Evolutionary conservation across 2,113 vertebrate species (phyloP).

Genomic region (Bombycilla garrulus): DNA sequence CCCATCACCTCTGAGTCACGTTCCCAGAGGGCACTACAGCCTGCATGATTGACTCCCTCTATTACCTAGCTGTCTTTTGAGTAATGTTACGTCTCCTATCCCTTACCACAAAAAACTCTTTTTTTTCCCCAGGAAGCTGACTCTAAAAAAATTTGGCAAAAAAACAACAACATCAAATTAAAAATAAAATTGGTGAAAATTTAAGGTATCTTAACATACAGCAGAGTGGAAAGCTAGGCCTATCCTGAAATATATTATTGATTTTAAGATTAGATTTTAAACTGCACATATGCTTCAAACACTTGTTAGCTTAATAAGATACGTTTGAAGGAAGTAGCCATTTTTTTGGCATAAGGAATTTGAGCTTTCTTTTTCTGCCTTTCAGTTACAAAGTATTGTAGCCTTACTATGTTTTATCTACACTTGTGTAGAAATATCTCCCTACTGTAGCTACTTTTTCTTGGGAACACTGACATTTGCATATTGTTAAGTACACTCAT

Average conservation of each 20-base stretch:
- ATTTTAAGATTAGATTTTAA: neutral
- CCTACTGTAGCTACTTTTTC: neutral
- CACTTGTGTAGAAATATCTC: neutral
- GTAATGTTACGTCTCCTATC: neutral
- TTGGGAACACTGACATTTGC: neutral
- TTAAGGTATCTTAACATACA: neutral
- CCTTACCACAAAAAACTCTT: neutral
- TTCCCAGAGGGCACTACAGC: neutral
- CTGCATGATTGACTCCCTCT: neutral
- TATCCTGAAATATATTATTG: neutral
- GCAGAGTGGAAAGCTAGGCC: neutral
- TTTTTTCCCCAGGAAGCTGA: neutral
- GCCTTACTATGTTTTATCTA: neutral
- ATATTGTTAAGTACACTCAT: neutral
- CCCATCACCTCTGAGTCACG: neutral
- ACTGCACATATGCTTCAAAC: neutral
- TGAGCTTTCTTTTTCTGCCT: neutral
- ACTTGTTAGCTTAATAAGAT: neutral
- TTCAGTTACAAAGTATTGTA: neutral
- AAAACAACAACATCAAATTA: neutral
- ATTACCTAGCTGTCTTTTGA: neutral
- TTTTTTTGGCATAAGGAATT: neutral
- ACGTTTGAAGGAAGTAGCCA: neutral
- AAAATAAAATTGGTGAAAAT: neutral
- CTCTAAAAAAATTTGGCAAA: neutral